phyloP scores from a whole-genome alignment of 2,888 invertebrate species.

The Ischnus inquisitorius region DNA sequence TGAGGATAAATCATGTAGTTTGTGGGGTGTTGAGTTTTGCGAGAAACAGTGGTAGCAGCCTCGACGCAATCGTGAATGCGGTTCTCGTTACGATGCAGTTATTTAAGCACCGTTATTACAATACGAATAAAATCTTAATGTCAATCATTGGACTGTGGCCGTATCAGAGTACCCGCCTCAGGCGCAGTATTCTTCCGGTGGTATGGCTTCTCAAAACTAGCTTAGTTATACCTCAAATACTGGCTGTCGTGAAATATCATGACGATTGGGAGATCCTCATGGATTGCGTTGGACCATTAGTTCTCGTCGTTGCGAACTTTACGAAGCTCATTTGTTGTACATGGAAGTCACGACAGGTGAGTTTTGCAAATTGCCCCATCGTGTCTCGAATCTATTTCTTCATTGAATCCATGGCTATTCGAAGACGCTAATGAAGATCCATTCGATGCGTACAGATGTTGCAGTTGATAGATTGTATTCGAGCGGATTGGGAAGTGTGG shows the following conservation, averaged over 20 bases:
- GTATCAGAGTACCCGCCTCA: constrained; percentile 24
- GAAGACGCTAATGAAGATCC: not conserved
- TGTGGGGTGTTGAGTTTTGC: too few species aligned
- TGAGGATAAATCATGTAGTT: too few species aligned
- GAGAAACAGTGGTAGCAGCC: too few species aligned
- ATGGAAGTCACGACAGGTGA: constrained; percentile 33
- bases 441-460: constrained; percentile 23
- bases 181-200: not conserved
- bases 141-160: constrained; percentile 53
- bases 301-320: not conserved
- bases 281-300: constrained; percentile 19
- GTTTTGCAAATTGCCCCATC: too few species aligned
- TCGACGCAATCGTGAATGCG: not conserved
- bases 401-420: not conserved
- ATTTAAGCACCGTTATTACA: constrained; percentile 51
- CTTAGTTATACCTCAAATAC: constrained; percentile 23
- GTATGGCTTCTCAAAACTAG: constrained; percentile 1
- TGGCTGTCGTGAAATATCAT: constrained; percentile 8
- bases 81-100: constrained; percentile 35
- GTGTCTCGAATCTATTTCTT: not conserved
- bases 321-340: constrained; percentile 26
- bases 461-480: constrained; percentile 29
- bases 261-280: constrained; percentile 38
- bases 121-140: constrained; percentile 51
- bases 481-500: constrained; percentile 49